These are phyloP conservation scores for Hipparchia semele DNA, from an alignment of 2,888 invertebrate species.

Conservation along the genomic window DNA sequence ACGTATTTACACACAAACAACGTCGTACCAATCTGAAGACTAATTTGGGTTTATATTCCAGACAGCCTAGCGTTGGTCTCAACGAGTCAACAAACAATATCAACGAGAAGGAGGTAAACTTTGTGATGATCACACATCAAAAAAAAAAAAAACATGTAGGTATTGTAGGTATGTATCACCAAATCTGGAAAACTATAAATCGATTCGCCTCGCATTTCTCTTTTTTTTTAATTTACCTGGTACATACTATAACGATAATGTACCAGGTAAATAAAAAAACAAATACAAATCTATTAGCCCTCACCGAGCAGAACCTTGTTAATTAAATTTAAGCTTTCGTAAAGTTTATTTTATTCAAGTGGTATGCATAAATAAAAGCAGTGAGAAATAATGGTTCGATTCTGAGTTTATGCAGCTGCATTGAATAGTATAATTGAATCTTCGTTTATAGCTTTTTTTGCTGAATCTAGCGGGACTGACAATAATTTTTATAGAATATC, in stretches of 20 bases:
- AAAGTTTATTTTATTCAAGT: conserved; percentile 8
- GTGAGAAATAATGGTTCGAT: not conserved
- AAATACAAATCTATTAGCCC: conserved; percentile 8
- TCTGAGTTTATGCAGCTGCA: not conserved
- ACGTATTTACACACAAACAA: not conserved
- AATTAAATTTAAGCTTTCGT: conserved; percentile 8
- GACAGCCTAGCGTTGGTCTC: not conserved
- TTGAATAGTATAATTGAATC: too few relatives aligned
- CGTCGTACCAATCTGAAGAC: not conserved
- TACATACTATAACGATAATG: too few relatives aligned
- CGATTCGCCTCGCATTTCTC: too few relatives aligned
- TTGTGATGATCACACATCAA: too few relatives aligned
- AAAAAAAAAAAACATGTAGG: too few relatives aligned
- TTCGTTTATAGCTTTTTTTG: too few relatives aligned
- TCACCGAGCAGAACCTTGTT: conserved; percentile 4
- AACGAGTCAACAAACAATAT: not conserved
- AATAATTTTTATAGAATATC: too few relatives aligned
- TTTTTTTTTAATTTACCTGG: too few relatives aligned
- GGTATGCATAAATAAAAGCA: conserved; percentile 1
- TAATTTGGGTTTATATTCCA: not conserved
- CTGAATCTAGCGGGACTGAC: too few relatives aligned
- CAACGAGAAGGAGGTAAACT: too few relatives aligned
- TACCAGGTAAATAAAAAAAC: not conserved
- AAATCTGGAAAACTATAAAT: not conserved
- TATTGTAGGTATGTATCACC: not conserved